Base-by-base conservation (phyloP, 2,888 invertebrate species). In the Spodoptera picta region DNA sequence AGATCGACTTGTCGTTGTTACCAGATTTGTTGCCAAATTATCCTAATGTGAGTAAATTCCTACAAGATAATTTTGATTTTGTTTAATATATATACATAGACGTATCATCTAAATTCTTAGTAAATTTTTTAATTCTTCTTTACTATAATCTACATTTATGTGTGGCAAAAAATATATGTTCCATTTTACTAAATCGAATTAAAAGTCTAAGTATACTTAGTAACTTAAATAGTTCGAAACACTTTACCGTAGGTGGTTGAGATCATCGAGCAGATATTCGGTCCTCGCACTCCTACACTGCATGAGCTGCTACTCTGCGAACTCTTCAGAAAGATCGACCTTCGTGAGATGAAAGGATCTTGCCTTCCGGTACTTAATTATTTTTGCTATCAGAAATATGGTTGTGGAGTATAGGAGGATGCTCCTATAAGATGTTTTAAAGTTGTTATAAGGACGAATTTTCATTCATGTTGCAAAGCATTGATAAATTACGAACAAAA, bases 241-340 rank as follows among this genome's bases (percentile, higher is more conserved):
- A 19, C 19, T 19, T 19, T 19, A 36, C 12, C 2, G 7, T 83
- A 97, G 97, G 97, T 98, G 55, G 96, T 96, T 68, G 97, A 97
- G 81, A 96, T 98, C 64, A 95, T 98, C 75, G 96, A 96, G 81
- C 95, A 96, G 80, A 97, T 98, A 84, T 98, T 98, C 89, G 96
- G 97, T 64, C 95, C 96, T 63, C 96, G 96, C 65, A 96, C 96
- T 76, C 98, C 98, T 54, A 96, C 95, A 58, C 94, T 98, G 45
- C 97, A 98, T 85, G 98, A 98, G 86, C 94, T 99, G 81, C 95
- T 97, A 61, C 95, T 97, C 55, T 97, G 97, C 84, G 98, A 98
- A 86, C 95, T 98, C 76, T 98, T 98, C 92, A 95, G 98, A 78
- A 97, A 97, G 87, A 98, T 98, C 70, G 98, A 98, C 90, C 95